Evolutionary conservation across 2,797 vertebrate genomes (phyloP).

Genomic region (Mormyrops boulengeri): DNA sequence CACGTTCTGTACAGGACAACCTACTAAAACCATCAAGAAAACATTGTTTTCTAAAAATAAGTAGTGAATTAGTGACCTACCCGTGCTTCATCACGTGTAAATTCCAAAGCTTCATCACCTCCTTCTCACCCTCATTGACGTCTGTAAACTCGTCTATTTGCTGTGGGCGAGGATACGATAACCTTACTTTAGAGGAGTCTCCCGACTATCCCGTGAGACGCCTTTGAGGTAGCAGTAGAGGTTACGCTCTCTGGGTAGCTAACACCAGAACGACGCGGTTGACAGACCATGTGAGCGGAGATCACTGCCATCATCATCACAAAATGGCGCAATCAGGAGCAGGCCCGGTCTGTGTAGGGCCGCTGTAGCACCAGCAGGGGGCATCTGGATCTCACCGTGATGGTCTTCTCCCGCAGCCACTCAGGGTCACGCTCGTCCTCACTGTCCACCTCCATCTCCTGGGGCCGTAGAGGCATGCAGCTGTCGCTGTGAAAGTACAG

Average conservation of each 20-base stretch:
- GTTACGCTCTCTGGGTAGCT: background rate
- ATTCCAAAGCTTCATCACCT: slow-evolving; percentile 99
- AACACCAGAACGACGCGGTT: background rate
- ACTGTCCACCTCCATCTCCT: slow-evolving; percentile 98
- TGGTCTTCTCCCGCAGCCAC: slow-evolving; percentile 96
- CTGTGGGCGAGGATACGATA: slow-evolving; percentile 48
- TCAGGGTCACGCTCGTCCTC: slow-evolving; percentile 95
- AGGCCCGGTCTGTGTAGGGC: background rate
- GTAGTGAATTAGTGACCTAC: slow-evolving; percentile 51
- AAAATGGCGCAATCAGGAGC: background rate
- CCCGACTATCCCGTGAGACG: too few species aligned
- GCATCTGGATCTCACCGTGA: slow-evolving; percentile 71
- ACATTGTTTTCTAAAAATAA: background rate
- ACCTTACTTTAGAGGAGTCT: background rate
- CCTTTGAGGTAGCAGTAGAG: background rate
- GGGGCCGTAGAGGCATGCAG: slow-evolving; percentile 90
- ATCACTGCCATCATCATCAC: background rate
- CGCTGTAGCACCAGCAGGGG: background rate
- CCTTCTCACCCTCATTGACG: slow-evolving; percentile 97
- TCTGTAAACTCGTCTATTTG: slow-evolving; percentile 99
- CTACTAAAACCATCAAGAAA: background rate
- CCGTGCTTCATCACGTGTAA: slow-evolving; percentile 96
- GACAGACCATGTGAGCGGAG: background rate
- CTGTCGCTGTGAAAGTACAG: slow-evolving; percentile 99
- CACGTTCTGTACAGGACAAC: background rate